Evolutionary conservation across 2,797 vertebrate genomes (phyloP).

Genomic region (Macropus fuliginosus): DNA sequence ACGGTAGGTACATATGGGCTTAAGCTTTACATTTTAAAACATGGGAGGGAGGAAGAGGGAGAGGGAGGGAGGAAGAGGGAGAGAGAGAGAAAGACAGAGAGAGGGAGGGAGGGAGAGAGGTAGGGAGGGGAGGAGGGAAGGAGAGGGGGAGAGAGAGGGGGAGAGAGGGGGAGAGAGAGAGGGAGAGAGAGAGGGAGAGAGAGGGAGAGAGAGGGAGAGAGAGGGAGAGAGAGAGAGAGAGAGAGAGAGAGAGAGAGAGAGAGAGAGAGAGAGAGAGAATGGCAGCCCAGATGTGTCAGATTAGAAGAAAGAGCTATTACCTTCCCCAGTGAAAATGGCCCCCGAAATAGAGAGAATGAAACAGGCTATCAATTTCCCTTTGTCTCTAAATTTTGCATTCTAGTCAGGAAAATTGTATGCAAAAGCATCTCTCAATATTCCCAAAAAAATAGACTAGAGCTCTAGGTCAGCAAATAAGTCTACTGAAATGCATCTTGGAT

Average conservation of each 20-base stretch:
- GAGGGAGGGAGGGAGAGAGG: too few species aligned
- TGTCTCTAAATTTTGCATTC: constrained; percentile 57
- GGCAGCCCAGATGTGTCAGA: not conserved
- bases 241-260: not conserved
- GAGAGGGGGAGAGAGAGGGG: too few species aligned
- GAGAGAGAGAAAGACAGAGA: not conserved
- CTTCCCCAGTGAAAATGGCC: constrained; percentile 26
- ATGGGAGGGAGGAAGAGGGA: not conserved
- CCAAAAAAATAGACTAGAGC: constrained; percentile 22
- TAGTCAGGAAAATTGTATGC: constrained; percentile 25
- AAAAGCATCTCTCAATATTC: not conserved
- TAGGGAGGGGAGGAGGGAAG: rapidly evolving
- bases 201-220: not conserved
- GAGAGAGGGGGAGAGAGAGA: too few species aligned
- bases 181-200: too few species aligned
- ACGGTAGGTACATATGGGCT: constrained; percentile 26
- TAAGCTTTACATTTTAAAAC: not conserved
- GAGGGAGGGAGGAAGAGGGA: too few species aligned
- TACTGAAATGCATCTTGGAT: not conserved
- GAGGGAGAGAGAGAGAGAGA: not conserved
- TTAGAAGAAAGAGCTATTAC: constrained; percentile 36
- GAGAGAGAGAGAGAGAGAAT: constrained; percentile 15
- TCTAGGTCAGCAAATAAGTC: not conserved
- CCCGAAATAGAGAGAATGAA: not conserved
- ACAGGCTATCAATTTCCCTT: constrained; percentile 54